Evolutionary conservation across 1,140 invertebrate genomes (phyloP).

Genomic region (Muscidifurax raptorellus): DNA sequence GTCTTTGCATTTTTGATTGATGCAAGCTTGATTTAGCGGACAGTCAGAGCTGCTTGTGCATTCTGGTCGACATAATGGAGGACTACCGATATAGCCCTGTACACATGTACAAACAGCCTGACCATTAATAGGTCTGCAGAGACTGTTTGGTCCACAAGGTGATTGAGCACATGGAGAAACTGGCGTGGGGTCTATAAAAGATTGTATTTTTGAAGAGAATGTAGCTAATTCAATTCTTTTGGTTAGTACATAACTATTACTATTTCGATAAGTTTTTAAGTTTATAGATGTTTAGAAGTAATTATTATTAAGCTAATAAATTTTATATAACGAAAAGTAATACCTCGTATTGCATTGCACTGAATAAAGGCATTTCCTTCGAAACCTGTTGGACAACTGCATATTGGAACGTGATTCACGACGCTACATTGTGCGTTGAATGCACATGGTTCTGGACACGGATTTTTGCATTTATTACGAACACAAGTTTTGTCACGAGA

Average conservation of each 20-base stretch:
- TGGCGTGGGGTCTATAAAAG: slow-evolving; percentile 73
- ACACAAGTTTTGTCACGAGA: slow-evolving; percentile 81
- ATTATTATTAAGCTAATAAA: no score
- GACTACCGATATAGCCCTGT: slow-evolving; percentile 83
- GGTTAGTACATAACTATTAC: no score
- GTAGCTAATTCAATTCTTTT: neutral
- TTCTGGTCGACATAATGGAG: slow-evolving; percentile 83
- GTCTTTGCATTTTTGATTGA: slow-evolving; percentile 83
- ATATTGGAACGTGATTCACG: slow-evolving; percentile 83
- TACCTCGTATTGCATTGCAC: slow-evolving; percentile 73
- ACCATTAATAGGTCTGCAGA: slow-evolving; percentile 81
- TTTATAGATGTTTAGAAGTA: no score
- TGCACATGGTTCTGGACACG: slow-evolving; percentile 82
- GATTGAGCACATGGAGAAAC: slow-evolving; percentile 83
- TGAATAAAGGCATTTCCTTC: slow-evolving; percentile 80
- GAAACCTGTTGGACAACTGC: slow-evolving; percentile 80
- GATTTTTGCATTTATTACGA: slow-evolving; percentile 82
- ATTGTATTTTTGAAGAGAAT: slow-evolving; percentile 65
- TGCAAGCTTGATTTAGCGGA: slow-evolving; percentile 80
- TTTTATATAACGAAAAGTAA: slow-evolving; percentile 54
- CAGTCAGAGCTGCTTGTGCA: slow-evolving; percentile 84
- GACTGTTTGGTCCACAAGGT: slow-evolving; percentile 85
- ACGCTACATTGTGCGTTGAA: slow-evolving; percentile 81
- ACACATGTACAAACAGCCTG: slow-evolving; percentile 85
- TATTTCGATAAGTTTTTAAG: no score